A percentile compares a stretch with the other conserved stretches of the same genome.
Evolutionary conservation across 2,797 vertebrate species (phyloP).

Genomic region (Tiaroga cobitis): DNA sequence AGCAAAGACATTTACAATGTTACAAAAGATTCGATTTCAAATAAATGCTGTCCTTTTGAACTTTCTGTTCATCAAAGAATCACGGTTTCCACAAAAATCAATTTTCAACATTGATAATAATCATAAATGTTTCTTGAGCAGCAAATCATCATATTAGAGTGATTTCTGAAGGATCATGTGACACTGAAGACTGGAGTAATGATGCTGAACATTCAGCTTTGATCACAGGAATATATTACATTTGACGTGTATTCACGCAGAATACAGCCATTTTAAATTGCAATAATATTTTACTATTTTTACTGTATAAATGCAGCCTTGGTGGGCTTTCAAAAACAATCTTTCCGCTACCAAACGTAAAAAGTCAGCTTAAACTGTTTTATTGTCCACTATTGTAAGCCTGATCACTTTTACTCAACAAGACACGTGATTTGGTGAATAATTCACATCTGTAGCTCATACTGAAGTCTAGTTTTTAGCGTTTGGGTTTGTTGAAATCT

Average conservation of each 20-base stretch:
- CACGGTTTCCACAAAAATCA: background rate
- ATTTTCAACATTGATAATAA: background rate
- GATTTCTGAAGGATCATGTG: background rate
- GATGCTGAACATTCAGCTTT: background rate
- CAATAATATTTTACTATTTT: background rate
- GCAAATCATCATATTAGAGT: background rate
- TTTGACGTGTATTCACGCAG: background rate
- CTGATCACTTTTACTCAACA: background rate
- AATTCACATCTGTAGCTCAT: background rate
- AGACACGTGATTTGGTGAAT: background rate
- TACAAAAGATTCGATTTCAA: background rate
- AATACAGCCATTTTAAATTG: background rate
- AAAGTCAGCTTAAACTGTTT: background rate
- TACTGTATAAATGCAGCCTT: background rate
- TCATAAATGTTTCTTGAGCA: background rate
- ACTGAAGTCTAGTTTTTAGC: background rate
- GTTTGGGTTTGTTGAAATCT: background rate
- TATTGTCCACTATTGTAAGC: background rate
- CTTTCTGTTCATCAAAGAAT: background rate
- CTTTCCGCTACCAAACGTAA: background rate
- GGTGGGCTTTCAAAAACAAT: background rate
- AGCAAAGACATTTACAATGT: background rate
- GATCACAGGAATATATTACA: background rate
- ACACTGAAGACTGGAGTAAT: conserved; percentile 1
- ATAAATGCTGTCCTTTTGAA: background rate